Conservation (phyloP, 2,888 invertebrate species). For the Drosophila picticornis region DNA sequence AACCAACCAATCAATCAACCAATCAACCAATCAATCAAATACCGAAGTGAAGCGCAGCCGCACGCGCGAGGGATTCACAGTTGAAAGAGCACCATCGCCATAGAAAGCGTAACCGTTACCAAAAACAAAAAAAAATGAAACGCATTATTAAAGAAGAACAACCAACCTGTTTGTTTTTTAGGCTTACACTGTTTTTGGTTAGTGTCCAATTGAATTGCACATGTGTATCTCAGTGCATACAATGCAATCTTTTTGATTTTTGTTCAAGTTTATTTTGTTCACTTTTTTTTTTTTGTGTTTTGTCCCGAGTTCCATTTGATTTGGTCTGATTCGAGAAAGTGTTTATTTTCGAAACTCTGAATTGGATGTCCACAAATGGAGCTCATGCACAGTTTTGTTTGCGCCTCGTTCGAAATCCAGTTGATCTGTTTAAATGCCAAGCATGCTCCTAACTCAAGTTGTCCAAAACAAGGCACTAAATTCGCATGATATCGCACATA, state of each 20-base stretch:
- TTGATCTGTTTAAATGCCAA: neutral
- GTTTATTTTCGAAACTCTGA: neutral
- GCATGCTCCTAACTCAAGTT: slow-evolving; percentile 40
- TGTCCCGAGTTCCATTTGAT: slow-evolving; percentile 28
- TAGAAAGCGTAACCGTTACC: slow-evolving; percentile 61
- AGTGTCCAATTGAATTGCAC: slow-evolving; percentile 51
- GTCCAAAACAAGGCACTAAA: slow-evolving; percentile 22
- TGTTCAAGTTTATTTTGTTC: slow-evolving; percentile 35
- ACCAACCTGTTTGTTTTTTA: slow-evolving; percentile 39
- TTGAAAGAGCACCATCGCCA: slow-evolving; percentile 87
- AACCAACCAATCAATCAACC: slow-evolving; percentile 34
- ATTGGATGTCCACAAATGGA: slow-evolving; percentile 31
- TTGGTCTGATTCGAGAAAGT: neutral
- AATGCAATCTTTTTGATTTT: slow-evolving; percentile 34
- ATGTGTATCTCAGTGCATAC: neutral
- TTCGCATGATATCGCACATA: slow-evolving; percentile 35
- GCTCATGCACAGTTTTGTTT: slow-evolving; percentile 23
- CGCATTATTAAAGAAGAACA: slow-evolving; percentile 35
- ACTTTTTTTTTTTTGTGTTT: slow-evolving; percentile 18
- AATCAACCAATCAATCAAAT: slow-evolving; percentile 40
- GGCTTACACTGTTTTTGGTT: slow-evolving; percentile 65
- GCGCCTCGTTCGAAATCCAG: slow-evolving; percentile 21
- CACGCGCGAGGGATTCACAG: slow-evolving; percentile 90
- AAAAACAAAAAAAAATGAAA: neutral
- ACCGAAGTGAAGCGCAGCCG: slow-evolving; percentile 90